A percentile compares a stretch with the other conserved stretches of the same genome.
Evolutionary conservation across 2,888 invertebrate species (phyloP).

Genomic region (Netelia fuscicornis): DNA sequence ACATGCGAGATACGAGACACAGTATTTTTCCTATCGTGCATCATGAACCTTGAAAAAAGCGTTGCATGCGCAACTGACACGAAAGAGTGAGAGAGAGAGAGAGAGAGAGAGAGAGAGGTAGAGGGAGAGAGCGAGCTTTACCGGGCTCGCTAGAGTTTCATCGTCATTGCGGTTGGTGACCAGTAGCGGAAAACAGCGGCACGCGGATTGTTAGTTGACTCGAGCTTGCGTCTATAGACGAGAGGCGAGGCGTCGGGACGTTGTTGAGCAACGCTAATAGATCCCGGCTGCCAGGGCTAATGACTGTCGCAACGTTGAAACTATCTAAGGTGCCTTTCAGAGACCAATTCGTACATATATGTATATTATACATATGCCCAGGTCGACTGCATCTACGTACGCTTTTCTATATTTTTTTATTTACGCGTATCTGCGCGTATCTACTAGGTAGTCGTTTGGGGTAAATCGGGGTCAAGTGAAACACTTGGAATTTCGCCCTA

Average conservation of each 20-base stretch:
- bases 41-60: constrained; percentile 28
- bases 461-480: not conserved
- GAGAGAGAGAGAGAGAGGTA: not conserved
- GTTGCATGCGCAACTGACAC: not conserved
- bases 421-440: too few relatives aligned
- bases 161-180: constrained; percentile 29
- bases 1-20: not conserved
- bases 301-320: constrained; percentile 74
- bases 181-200: constrained; percentile 35
- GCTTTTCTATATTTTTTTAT: too few relatives aligned
- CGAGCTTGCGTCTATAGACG: constrained; percentile 21
- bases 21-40: constrained; percentile 40
- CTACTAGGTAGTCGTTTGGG: too few relatives aligned
- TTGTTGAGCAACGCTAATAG: constrained; percentile 75
- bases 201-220: not conserved
- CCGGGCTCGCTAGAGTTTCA: constrained; percentile 14
- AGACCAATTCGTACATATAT: constrained; percentile 66
- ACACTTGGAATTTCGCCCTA: not conserved
- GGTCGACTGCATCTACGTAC: too few relatives aligned
- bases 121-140: not conserved
- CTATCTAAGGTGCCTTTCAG: constrained; percentile 78
- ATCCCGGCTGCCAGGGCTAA: constrained; percentile 75
- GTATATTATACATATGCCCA: not conserved
- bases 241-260: constrained; percentile 67
- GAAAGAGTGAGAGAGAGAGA: not conserved